Evolutionary conservation across 2,888 invertebrate genomes (phyloP).

Genomic region (Lasius platythorax): DNA sequence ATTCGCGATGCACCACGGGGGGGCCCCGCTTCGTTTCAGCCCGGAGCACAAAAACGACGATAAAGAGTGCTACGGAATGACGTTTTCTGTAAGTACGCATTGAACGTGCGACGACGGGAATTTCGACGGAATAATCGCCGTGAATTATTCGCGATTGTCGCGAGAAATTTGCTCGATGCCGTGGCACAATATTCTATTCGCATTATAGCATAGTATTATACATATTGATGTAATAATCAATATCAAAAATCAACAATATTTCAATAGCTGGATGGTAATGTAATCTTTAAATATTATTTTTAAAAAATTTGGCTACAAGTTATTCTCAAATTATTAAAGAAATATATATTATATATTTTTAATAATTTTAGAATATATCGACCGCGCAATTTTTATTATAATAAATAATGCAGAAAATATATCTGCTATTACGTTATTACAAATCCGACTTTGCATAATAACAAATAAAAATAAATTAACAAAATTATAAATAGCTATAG

Average conservation of each 20-base stretch:
- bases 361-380: no score
- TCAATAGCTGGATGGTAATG: not conserved
- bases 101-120: conserved; percentile 56
- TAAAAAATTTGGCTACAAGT: not conserved
- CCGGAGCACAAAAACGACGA: conserved; percentile 61
- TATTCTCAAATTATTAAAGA: not conserved
- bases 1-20: conserved; percentile 77
- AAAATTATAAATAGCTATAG: no score
- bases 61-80: conserved; percentile 67
- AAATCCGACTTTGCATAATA: no score
- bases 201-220: not conserved
- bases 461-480: no score
- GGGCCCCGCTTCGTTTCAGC: conserved; percentile 65
- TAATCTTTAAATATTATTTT: not conserved
- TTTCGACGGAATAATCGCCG: conserved; percentile 53
- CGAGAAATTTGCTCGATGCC: conserved; percentile 29
- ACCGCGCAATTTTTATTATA: no score
- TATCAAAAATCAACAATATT: not conserved
- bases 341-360: not conserved
- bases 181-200: conserved; percentile 5
- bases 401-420: no score
- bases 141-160: conserved; percentile 41
- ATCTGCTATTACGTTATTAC: no score
- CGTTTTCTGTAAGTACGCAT: conserved; percentile 65
- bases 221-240: no score